These are phyloP conservation scores for Aspiorhynchus laticeps DNA, from an alignment of 2,113 vertebrate genomes.

Conservation along the genomic window DNA sequence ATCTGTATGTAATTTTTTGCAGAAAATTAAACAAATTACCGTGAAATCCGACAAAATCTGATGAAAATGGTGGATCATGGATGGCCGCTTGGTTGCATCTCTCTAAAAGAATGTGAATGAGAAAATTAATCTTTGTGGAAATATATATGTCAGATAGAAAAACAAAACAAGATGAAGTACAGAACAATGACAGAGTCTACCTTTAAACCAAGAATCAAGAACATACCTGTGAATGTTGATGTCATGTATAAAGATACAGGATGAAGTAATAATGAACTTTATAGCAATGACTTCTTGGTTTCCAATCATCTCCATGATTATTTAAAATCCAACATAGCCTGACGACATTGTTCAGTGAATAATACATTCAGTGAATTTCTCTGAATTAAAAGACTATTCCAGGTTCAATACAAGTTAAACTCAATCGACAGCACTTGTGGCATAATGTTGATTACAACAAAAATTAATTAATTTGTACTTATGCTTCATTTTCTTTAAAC, in stretches of 20 bases:
- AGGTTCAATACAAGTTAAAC: not conserved
- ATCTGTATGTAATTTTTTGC: conserved; percentile 15
- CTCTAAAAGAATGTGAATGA: conserved; percentile 36
- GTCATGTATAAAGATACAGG: not conserved
- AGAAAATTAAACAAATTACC: conserved; percentile 41
- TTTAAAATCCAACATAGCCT: not conserved
- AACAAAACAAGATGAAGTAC: conserved; percentile 37
- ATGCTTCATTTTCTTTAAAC: not conserved
- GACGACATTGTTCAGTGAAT: not conserved
- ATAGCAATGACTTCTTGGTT: not conserved
- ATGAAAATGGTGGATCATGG: conserved; percentile 43
- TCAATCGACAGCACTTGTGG: conserved; percentile 2
- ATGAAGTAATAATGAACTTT: not conserved
- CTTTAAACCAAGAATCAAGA: conserved; percentile 1
- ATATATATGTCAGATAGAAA: conserved; percentile 36
- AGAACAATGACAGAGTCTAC: conserved; percentile 22
- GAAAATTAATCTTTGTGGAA: conserved; percentile 43
- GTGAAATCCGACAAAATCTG: conserved; percentile 48
- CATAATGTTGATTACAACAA: not conserved
- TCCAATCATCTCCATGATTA: not conserved
- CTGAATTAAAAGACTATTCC: not conserved
- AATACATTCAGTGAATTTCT: not conserved
- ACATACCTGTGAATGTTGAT: conserved; percentile 24
- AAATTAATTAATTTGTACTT: not conserved
- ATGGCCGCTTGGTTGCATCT: conserved; percentile 29